phyloP scores from a whole-genome alignment of 2,888 invertebrate species.

The Drosophila kokeensis region DNA sequence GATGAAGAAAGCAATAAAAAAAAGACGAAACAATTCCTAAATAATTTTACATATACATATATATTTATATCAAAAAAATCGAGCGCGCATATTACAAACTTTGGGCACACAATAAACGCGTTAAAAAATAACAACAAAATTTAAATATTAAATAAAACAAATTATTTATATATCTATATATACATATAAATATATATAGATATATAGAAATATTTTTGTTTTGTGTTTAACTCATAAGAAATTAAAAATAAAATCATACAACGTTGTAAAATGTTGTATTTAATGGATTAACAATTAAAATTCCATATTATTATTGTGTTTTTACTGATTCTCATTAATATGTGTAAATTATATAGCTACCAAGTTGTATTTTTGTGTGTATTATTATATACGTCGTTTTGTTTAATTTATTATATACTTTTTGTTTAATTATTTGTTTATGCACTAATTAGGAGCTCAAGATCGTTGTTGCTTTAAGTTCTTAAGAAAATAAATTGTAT shows the following conservation, averaged over 20 bases:
- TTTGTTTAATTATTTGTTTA: conserved; percentile 59
- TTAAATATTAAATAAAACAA: conserved; percentile 81
- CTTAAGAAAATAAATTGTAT: conserved; percentile 69
- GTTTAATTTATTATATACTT: conserved; percentile 30
- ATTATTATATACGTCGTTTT: conserved; percentile 38
- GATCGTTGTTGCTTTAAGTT: conserved; percentile 79
- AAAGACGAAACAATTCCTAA: conserved; percentile 50
- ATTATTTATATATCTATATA: conserved; percentile 48
- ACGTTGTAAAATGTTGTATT: conserved; percentile 45
- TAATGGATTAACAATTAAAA: conserved; percentile 57
- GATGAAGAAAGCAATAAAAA: conserved; percentile 33
- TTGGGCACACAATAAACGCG: conserved; percentile 77
- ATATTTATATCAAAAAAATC: conserved; percentile 74
- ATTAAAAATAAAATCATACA: conserved; percentile 50
- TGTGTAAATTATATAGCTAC: conserved; percentile 77
- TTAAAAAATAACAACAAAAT: conserved; percentile 78
- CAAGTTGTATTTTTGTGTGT: conserved; percentile 55
- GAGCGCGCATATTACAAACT: conserved; percentile 78
- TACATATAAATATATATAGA: conserved; percentile 24
- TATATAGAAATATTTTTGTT: conserved; percentile 18
- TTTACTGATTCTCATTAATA: conserved; percentile 36
- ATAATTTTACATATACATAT: conserved; percentile 73
- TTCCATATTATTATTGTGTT: conserved; percentile 41
- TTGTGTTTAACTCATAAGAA: conserved; percentile 41
- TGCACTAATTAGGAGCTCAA: conserved; percentile 80